Percentiles rank a stretch among this genome's conserved stretches.
phyloP scores from a whole-genome alignment of 2,113 vertebrate species.

The Picathartes gymnocephalus region DNA sequence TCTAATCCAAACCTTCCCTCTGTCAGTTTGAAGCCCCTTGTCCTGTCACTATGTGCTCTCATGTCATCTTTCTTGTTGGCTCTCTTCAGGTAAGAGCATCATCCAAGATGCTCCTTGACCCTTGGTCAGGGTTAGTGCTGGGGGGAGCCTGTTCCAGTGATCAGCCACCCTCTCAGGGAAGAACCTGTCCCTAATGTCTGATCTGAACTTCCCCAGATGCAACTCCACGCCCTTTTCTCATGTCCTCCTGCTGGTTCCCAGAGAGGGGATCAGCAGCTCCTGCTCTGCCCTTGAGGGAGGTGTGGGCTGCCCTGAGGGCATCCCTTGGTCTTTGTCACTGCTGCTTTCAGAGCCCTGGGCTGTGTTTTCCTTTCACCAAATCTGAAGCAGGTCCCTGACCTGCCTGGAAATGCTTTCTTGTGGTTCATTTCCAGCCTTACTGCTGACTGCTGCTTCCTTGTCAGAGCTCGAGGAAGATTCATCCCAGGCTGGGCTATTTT shows the following conservation, averaged over 20 bases:
- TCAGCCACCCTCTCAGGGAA: neutral
- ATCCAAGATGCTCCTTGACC: neutral
- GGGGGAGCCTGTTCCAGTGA: neutral
- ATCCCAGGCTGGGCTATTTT: conserved; percentile 15
- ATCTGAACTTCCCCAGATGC: neutral
- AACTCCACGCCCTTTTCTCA: neutral
- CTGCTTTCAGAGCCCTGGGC: neutral
- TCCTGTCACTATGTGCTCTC: too few relatives aligned
- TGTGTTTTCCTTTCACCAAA: neutral
- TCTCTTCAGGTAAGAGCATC: neutral
- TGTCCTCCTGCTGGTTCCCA: neutral
- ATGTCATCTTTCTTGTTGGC: neutral
- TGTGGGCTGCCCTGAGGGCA: neutral
- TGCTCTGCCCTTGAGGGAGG: neutral
- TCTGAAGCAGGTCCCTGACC: neutral
- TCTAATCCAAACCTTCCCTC: neutral
- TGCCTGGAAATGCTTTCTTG: neutral
- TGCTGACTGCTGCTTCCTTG: neutral
- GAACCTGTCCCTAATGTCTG: too few relatives aligned
- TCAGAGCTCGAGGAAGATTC: conserved; percentile 21
- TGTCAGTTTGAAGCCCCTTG: neutral
- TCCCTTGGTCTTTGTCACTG: neutral
- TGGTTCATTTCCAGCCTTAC: neutral
- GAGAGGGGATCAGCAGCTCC: neutral
- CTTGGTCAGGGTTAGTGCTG: neutral